These are phyloP conservation scores for Cylas formicarius DNA, from an alignment of 1,140 invertebrate genomes.

Conservation along the genomic window DNA sequence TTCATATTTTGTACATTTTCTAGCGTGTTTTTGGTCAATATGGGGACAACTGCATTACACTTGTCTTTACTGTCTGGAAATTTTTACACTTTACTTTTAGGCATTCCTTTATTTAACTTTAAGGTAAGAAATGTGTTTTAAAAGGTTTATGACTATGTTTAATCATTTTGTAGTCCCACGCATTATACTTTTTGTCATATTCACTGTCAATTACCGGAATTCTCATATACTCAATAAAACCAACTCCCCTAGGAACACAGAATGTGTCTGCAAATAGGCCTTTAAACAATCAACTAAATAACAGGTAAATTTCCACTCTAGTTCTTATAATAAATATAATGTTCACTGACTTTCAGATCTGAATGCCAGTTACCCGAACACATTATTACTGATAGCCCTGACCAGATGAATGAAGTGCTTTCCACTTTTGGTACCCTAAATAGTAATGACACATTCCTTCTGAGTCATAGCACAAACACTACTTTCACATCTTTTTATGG, in stretches of 20 bases:
- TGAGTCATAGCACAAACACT: constrained; percentile 54
- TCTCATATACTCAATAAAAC: constrained; percentile 61
- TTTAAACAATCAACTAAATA: constrained; percentile 17
- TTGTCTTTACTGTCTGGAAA: constrained; percentile 76
- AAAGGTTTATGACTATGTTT: neutral
- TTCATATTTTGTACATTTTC: constrained; percentile 74
- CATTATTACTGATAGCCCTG: constrained; percentile 35
- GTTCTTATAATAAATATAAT: too few species aligned
- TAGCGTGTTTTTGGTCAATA: constrained; percentile 67
- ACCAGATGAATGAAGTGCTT: constrained; percentile 34
- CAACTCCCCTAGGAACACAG: constrained; percentile 37
- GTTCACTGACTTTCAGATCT: too few species aligned
- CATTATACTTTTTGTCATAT: constrained; percentile 72
- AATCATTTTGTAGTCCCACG: constrained; percentile 62
- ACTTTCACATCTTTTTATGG: constrained; percentile 65
- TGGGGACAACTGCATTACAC: constrained; percentile 75
- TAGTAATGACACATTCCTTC: constrained; percentile 37
- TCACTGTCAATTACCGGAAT: constrained; percentile 67
- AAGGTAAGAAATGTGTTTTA: constrained; percentile 51
- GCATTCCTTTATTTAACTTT: constrained; percentile 74
- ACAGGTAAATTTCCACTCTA: constrained; percentile 17
- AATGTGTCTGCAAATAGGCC: constrained; percentile 10
- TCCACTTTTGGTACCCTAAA: constrained; percentile 38
- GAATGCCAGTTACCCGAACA: constrained; percentile 38
- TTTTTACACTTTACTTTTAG: constrained; percentile 76